Evolutionary conservation across 2,888 invertebrate genomes (phyloP).

Genomic region (Kuschelorhynchus macadamiae): DNA sequence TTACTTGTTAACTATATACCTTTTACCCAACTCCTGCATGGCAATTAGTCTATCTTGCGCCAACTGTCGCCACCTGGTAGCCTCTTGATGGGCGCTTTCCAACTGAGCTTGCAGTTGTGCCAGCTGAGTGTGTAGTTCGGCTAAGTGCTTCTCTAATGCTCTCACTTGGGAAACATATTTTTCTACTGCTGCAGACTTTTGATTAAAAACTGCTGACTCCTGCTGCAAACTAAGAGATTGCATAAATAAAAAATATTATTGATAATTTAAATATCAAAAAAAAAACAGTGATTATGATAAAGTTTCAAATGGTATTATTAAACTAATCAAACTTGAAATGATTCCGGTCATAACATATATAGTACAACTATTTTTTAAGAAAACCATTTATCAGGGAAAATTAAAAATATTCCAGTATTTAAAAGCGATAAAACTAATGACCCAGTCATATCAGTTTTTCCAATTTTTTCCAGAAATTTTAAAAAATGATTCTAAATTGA

Average conservation of each 20-base stretch:
- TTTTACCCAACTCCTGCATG: constrained; percentile 71
- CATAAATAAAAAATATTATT: constrained; percentile 3
- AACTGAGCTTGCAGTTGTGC: constrained; percentile 71
- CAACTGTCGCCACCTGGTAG: constrained; percentile 77
- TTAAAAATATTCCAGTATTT: too few relatives aligned
- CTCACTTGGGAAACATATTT: constrained; percentile 67
- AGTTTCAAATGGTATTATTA: too few relatives aligned
- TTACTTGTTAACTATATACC: constrained; percentile 60
- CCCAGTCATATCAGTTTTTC: too few relatives aligned
- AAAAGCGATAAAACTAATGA: too few relatives aligned
- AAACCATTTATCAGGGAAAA: too few relatives aligned
- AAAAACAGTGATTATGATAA: not conserved
- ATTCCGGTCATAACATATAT: too few relatives aligned
- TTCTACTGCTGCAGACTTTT: constrained; percentile 63
- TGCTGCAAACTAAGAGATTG: constrained; percentile 54
- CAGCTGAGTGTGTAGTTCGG: constrained; percentile 69
- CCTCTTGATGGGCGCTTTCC: constrained; percentile 70
- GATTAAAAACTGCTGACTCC: constrained; percentile 51
- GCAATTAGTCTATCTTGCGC: constrained; percentile 77
- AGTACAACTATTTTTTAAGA: too few relatives aligned
- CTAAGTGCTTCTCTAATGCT: constrained; percentile 73
- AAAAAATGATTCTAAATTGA: too few relatives aligned
- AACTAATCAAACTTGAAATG: too few relatives aligned
- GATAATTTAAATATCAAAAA: constrained; percentile 3
- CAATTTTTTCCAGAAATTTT: too few relatives aligned